phyloP scores from a whole-genome alignment of 37 sponge, comb jelly and placozoan species.

The Eunapius fragilis region DNA sequence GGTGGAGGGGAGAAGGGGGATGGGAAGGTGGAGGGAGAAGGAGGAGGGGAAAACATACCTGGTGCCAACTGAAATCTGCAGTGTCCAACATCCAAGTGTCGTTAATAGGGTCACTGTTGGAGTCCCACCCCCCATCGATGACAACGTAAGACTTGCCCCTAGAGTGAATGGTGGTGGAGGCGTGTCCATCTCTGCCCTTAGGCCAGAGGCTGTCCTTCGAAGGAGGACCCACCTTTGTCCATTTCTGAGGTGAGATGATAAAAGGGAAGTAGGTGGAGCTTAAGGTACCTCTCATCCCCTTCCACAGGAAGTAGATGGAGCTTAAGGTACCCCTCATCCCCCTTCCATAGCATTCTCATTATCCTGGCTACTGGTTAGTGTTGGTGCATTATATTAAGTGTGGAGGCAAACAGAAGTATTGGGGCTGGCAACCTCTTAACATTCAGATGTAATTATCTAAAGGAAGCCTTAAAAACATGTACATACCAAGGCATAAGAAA shows the following conservation, averaged over 20 bases:
- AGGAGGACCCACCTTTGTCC: neutral
- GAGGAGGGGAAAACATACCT: conserved; percentile 1
- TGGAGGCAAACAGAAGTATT: too few species aligned
- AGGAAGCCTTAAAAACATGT: too few species aligned
- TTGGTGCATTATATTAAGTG: too few species aligned
- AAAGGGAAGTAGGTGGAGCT: neutral
- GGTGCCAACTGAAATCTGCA: conserved; percentile 29
- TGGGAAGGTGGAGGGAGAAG: neutral
- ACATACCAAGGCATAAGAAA: too few species aligned
- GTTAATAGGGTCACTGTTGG: conserved; percentile 3
- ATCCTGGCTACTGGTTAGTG: too few species aligned
- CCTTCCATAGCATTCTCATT: too few species aligned
- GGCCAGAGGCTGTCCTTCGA: conserved; percentile 19
- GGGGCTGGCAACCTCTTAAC: too few species aligned
- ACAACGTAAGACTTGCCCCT: conserved; percentile 15
- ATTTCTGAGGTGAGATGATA: neutral
- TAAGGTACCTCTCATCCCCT: neutral
- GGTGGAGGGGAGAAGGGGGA: neutral
- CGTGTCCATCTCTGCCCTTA: conserved; percentile 50
- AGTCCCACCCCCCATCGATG: conserved; percentile 27
- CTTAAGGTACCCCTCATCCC: too few species aligned
- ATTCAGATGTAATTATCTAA: too few species aligned
- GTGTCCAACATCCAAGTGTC: conserved; percentile 54
- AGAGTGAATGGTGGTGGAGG: conserved; percentile 19
- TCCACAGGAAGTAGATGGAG: too few species aligned